phyloP scores from a whole-genome alignment of 2,113 vertebrate genomes.

The Zingel zingel region DNA sequence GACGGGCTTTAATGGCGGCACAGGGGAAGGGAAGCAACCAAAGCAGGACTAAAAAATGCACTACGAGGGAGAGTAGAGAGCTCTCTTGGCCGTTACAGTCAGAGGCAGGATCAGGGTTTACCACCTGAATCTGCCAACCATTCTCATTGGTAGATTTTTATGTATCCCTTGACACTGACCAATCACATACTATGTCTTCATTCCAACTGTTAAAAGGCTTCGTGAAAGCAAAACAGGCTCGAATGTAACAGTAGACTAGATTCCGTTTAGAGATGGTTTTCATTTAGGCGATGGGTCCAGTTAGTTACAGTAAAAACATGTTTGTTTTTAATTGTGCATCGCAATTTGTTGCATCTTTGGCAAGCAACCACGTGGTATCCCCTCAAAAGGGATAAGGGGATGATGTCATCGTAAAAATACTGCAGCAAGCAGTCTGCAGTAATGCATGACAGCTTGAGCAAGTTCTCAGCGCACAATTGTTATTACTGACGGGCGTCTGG shows the following conservation, averaged over 20 bases:
- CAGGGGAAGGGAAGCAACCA: slow-evolving; percentile 67
- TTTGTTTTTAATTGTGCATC: slow-evolving; percentile 22
- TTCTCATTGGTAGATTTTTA: slow-evolving; percentile 76
- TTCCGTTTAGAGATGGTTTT: background rate
- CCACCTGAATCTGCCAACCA: slow-evolving; percentile 80
- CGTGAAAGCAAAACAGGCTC: slow-evolving; percentile 53
- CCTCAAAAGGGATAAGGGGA: slow-evolving; percentile 63
- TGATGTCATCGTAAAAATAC: slow-evolving; percentile 86
- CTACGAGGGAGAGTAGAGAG: slow-evolving; percentile 52
- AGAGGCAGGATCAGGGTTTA: slow-evolving; percentile 80
- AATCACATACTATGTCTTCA: slow-evolving; percentile 76
- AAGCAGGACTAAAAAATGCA: slow-evolving; percentile 68
- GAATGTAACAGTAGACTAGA: slow-evolving; percentile 38
- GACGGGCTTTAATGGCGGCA: slow-evolving; percentile 82
- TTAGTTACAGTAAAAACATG: background rate
- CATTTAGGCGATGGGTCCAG: background rate
- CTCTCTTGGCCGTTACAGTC: slow-evolving; percentile 71
- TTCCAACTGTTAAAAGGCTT: slow-evolving; percentile 78
- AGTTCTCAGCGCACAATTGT: slow-evolving; percentile 16
- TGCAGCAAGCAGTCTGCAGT: slow-evolving; percentile 80
- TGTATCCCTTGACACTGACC: slow-evolving; percentile 66
- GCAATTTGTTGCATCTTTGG: slow-evolving; percentile 45
- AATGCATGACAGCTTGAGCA: slow-evolving; percentile 70
- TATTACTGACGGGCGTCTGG: background rate
- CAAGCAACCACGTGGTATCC: slow-evolving; percentile 69